A percentile compares a stretch with the other conserved stretches of the same genome.
phyloP scores from a whole-genome alignment of 2,797 vertebrate genomes.

The Lerista edwardsae region DNA sequence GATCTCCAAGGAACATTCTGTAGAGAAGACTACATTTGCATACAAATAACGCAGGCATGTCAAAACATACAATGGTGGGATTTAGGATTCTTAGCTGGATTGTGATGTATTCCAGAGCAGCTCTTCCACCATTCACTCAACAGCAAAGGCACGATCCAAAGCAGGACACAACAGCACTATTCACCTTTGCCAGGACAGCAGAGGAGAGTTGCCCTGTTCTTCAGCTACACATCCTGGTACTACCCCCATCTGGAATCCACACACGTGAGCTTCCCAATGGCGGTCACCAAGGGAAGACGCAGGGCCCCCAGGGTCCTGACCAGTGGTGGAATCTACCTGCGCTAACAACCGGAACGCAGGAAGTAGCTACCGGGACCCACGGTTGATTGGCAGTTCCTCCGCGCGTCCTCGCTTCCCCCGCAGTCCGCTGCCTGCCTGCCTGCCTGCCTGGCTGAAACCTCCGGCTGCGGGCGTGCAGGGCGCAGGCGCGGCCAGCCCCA shows the following conservation, averaged over 20 bases:
- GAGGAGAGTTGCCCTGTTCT: background rate
- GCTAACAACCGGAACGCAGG: no score
- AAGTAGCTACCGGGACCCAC: no score
- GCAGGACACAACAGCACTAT: background rate
- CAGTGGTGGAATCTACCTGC: no score
- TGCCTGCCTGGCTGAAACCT: no score
- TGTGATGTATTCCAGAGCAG: conserved; percentile 24
- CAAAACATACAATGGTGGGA: conserved; percentile 60
- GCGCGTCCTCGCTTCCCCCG: no score
- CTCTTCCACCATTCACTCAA: conserved; percentile 16
- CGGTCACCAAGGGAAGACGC: no score
- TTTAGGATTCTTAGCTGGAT: conserved; percentile 56
- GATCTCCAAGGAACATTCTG: conserved; percentile 64
- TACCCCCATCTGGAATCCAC: background rate
- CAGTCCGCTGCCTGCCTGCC: no score
- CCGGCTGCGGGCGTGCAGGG: no score
- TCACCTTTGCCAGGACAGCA: background rate
- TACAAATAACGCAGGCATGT: conserved; percentile 70
- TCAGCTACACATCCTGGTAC: rapidly evolving
- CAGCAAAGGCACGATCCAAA: background rate
- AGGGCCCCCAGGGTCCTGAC: no score
- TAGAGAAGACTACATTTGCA: conserved; percentile 69
- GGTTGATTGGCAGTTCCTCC: no score
- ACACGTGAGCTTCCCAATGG: no score
- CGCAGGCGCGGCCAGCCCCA: no score